A percentile compares a stretch with the other conserved stretches of the same genome.
These are phyloP conservation scores for Graphium colonna DNA, from an alignment of 2,888 invertebrate genomes.

Conservation along the genomic window DNA sequence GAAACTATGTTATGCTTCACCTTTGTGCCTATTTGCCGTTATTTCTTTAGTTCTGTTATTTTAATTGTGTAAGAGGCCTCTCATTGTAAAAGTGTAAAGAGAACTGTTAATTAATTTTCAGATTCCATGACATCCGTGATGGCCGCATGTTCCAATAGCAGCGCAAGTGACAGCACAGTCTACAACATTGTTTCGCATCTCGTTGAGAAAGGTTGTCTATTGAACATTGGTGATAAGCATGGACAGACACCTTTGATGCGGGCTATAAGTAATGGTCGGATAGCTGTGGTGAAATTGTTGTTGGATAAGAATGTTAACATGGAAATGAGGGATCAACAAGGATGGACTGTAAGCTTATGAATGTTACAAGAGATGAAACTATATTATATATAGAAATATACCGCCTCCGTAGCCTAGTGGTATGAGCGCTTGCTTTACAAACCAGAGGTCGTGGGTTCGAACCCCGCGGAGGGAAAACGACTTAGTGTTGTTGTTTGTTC, in stretches of 20 bases:
- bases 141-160: conserved; percentile 81
- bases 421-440: no score
- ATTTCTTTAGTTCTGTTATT: no score
- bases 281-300: conserved; percentile 73
- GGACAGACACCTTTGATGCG: conserved; percentile 83
- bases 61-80: no score
- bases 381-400: no score
- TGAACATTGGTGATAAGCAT: conserved; percentile 78
- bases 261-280: conserved; percentile 78
- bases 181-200: conserved; percentile 71
- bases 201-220: conserved; percentile 71
- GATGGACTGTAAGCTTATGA: conserved; percentile 78
- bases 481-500: no score
- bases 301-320: conserved; percentile 75
- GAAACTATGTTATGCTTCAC: no score
- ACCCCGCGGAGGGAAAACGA: no score
- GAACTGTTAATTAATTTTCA: conserved; percentile 42
- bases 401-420: no score
- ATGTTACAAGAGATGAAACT: no score
- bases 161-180: conserved; percentile 59
- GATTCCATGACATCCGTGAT: conserved; percentile 83
- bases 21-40: no score
- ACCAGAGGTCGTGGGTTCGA: no score
- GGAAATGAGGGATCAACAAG: conserved; percentile 80
- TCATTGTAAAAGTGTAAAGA: no score